phyloP scores from a whole-genome alignment of 1,140 invertebrate species.

The Spodoptera frugiperda region DNA sequence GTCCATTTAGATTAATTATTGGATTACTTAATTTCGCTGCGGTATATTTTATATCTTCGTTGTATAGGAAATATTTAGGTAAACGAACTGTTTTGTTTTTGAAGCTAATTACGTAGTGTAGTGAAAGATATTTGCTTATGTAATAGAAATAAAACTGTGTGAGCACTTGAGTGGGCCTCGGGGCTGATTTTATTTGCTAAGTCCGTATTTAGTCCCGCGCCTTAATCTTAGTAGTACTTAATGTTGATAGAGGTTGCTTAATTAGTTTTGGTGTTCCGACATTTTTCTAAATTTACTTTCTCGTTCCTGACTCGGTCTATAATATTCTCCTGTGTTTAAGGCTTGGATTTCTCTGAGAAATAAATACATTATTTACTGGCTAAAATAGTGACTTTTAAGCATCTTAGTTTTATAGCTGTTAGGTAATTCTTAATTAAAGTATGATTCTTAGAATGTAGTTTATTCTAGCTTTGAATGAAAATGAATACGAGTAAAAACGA shows the following conservation, averaged over 20 bases:
- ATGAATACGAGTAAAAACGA: not conserved
- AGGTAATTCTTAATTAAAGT: too few relatives aligned
- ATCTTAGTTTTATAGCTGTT: too few relatives aligned
- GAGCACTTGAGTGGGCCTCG: constrained; percentile 9
- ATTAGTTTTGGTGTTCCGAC: constrained; percentile 36
- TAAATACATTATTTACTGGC: not conserved
- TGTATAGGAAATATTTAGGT: constrained; percentile 45
- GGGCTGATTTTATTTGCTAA: constrained; percentile 24
- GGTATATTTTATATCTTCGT: constrained; percentile 65
- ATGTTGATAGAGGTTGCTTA: constrained; percentile 40
- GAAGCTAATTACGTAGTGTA: constrained; percentile 36
- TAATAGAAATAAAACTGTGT: constrained; percentile 41
- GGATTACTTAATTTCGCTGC: constrained; percentile 84
- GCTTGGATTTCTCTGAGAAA: not conserved
- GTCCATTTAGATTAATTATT: constrained; percentile 86
- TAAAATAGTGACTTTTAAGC: not conserved
- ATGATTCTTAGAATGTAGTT: not conserved
- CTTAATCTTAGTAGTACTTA: constrained; percentile 32
- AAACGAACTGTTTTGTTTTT: constrained; percentile 40
- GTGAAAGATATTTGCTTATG: constrained; percentile 19
- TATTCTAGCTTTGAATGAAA: not conserved
- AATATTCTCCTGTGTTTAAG: constrained; percentile 7
- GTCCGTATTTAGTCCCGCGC: constrained; percentile 19
- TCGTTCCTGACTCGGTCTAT: not conserved
- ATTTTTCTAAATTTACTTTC: constrained; percentile 32